Conservation (phyloP, 2,113 vertebrate genomes). For the Thryonomys swinderianus region DNA sequence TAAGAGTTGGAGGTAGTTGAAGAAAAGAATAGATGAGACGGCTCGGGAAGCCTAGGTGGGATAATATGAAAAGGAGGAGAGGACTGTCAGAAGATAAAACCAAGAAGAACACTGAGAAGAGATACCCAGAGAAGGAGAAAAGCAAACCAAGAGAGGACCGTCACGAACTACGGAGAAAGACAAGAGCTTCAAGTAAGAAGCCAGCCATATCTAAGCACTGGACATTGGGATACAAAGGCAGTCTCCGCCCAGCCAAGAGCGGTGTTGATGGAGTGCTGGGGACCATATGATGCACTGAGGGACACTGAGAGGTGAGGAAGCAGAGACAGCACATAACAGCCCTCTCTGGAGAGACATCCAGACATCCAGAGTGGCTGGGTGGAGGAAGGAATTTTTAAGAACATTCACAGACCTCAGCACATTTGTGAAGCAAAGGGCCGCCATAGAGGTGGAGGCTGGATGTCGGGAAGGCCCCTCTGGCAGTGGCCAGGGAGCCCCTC, state of each 20-base stretch:
- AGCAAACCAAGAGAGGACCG: background rate
- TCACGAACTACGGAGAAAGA: background rate
- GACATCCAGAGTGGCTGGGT: background rate
- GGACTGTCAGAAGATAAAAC: background rate
- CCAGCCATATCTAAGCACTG: background rate
- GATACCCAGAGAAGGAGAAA: background rate
- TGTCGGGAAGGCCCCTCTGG: background rate
- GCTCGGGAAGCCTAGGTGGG: background rate
- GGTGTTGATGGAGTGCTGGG: rapidly evolving
- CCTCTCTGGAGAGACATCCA: background rate
- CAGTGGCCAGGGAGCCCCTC: background rate
- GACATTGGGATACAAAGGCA: background rate
- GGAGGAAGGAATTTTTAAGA: background rate
- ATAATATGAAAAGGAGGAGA: background rate
- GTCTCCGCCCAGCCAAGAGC: background rate
- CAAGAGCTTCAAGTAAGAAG: background rate
- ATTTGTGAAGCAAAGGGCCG: background rate
- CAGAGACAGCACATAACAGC: background rate
- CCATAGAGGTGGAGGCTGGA: background rate
- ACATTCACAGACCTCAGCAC: background rate
- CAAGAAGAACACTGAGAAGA: background rate
- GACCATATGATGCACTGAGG: background rate
- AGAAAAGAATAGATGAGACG: background rate
- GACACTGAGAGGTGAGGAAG: background rate
- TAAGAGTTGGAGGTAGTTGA: background rate